Evolutionary conservation across 2,888 invertebrate genomes (phyloP).

Genomic region (Volucella zonaria): DNA sequence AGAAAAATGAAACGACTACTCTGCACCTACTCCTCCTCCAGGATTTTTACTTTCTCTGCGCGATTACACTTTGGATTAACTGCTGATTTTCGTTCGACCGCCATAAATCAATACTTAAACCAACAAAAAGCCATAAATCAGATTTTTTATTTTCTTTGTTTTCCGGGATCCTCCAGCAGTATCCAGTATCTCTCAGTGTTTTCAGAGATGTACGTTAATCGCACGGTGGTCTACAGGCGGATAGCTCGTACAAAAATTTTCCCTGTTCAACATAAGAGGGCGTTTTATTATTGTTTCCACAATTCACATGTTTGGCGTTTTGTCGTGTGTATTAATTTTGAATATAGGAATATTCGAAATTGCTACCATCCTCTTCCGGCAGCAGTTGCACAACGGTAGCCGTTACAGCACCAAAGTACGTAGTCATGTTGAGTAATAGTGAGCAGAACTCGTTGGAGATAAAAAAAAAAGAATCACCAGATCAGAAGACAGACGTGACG

Average conservation of each 20-base stretch:
- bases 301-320: slow-evolving; percentile 63
- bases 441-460: background rate
- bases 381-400: no score
- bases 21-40: background rate
- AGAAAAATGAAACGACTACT: background rate
- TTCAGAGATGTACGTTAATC: slow-evolving; percentile 33
- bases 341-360: slow-evolving; percentile 55
- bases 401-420: no score
- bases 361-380: slow-evolving; percentile 18
- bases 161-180: background rate
- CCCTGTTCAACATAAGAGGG: slow-evolving; percentile 55
- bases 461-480: slow-evolving; percentile 26
- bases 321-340: slow-evolving; percentile 66
- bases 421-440: background rate
- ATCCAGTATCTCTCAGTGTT: slow-evolving; percentile 17
- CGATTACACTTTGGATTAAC: slow-evolving; percentile 48
- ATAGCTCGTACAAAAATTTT: slow-evolving; percentile 46
- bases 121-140: slow-evolving; percentile 68
- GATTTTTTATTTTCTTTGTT: slow-evolving; percentile 12
- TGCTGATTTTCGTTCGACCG: slow-evolving; percentile 55
- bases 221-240: slow-evolving; percentile 48
- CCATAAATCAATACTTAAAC: slow-evolving; percentile 70
- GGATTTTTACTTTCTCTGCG: background rate
- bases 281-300: slow-evolving; percentile 65
- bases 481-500: slow-evolving; percentile 66